Evolutionary conservation across 2,113 vertebrate genomes (phyloP), one percentile per base, ranked within the genome.

Genomic region (Hoplias malabaricus): DNA sequence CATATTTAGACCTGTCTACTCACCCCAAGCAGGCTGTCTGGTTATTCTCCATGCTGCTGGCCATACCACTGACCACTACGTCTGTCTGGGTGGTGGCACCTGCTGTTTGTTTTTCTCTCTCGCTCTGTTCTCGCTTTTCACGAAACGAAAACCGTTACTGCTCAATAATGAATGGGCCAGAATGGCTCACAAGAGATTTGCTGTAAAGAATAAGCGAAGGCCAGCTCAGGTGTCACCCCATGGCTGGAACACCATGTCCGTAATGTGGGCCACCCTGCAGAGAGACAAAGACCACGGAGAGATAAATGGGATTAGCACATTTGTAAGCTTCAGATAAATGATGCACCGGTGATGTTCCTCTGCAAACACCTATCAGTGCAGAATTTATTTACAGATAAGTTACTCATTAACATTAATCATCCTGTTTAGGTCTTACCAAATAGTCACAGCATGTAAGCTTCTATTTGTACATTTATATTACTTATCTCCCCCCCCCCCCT

Each of bases 91-190:
- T 84, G 68, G 31, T 57, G 59, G 13, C 40, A 73, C 21, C 65
- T 33, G 76, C 79, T 68, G 72, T 59, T 59, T 81, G 61, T 86
- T 83, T 38, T 82, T 81, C 50, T 43, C 42, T 6, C n/a, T 69
- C 65, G 34, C 42, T 6, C n/a, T 69, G 57, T 34, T 76, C 61
- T 71, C 73, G 67, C 71, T 82, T 69, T 67, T 65, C 79, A 78
- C 80, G 89, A 90, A 91, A 92, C 84, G 85, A 89, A 93, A 93
- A 90, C 91, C 90, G 85, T 80, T 82, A 78, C 46, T 75, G 42
- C 84, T 93, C 54, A 92, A 93, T 93, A 93, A 90, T 93, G 90
- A n/a, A 93, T 93, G 91, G 59, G 84, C 88, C 85, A 86, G 90
- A 93, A 93, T 92, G 77, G 91, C 84, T 90, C 91, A 90, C 91